phyloP scores from a whole-genome alignment of 1,140 invertebrate genomes.

The Nephila pilipes region DNA sequence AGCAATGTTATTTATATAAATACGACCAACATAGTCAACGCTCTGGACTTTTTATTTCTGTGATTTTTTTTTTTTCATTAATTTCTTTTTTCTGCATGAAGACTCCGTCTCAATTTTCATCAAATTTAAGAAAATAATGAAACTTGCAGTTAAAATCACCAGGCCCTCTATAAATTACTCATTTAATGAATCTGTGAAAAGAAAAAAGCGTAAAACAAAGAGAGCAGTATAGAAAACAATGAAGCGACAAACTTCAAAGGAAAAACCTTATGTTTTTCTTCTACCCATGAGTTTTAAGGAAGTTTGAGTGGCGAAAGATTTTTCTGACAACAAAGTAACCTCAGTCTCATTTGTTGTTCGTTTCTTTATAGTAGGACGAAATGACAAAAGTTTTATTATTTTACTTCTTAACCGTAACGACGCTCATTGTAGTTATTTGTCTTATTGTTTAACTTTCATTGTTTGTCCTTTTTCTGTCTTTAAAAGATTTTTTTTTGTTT shows the following conservation, averaged over 20 bases:
- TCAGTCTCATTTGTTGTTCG: conserved; percentile 52
- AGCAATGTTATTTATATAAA: background rate
- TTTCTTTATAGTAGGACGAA: conserved; percentile 49
- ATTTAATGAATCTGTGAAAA: conserved; percentile 63
- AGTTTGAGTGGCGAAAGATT: conserved; percentile 66
- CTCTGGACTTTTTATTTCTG: no score
- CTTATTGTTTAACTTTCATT: conserved; percentile 71
- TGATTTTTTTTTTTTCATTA: background rate
- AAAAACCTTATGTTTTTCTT: conserved; percentile 65
- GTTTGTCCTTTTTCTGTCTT: conserved; percentile 45
- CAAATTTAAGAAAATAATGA: conserved; percentile 27
- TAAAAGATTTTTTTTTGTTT: conserved; percentile 10
- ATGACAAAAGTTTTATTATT: conserved; percentile 68
- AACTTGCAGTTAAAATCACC: conserved; percentile 24
- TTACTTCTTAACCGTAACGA: conserved; percentile 60
- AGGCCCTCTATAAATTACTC: conserved; percentile 60
- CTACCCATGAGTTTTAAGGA: conserved; percentile 46
- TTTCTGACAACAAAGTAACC: conserved; percentile 73
- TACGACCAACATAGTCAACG: background rate
- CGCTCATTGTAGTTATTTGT: conserved; percentile 56
- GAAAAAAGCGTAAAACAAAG: conserved; percentile 29
- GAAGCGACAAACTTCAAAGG: conserved; percentile 67
- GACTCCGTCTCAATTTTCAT: background rate
- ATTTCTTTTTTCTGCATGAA: background rate
- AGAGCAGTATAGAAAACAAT: conserved; percentile 54